Base-by-base conservation (phyloP, 1,140 invertebrate species). In the Thaumatotibia leucotreta region DNA sequence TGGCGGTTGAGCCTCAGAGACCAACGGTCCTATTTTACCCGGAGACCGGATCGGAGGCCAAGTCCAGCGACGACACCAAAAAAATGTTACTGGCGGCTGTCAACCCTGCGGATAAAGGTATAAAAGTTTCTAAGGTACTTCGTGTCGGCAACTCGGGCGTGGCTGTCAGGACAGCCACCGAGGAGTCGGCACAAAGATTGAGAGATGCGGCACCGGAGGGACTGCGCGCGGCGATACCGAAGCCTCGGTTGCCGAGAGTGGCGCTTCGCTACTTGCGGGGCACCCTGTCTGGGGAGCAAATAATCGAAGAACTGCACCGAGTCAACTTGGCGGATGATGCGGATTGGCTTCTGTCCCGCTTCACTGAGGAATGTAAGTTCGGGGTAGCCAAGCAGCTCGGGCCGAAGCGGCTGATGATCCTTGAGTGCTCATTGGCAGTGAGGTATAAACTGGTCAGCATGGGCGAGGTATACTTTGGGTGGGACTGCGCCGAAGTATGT, bases 111-210 rank as follows among this genome's bases (percentile, higher is more conserved):
- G 35, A 23, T 6, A 2, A 1, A 2, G 35, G 35, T 2, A 63
- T 63, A 10, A 11, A 35, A 17, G 61, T 63, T 1, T 27, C 32
- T 1, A 4, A 24, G 0, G 39, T 75, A 0, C 22, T 66, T 0
- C 66, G 52, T 10, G 29, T 68, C 0, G 70, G 73, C 0, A 75
- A 75, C 49, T 66, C 66, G 0, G 74, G 68, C 0, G 64, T 75
- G 2, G 8, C 67, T 0, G 49, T 75, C 0, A 61, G 64, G 8
- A 73, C 70, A 0, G 33, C 68, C 0, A 29, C 11, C 0, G 20
- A 20, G 11, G 68, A 50, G 9, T 35, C 49, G 6, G 68, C 66
- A 0, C 14, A 11, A 3, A 65, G 29, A 22, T 45, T 72, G 0
- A 49, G 32, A 10, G 31, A 10, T 4, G 66, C 65, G 0, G 29